Base-by-base conservation (phyloP, 2,113 vertebrate species). In the Oreochromis spilurus region DNA sequence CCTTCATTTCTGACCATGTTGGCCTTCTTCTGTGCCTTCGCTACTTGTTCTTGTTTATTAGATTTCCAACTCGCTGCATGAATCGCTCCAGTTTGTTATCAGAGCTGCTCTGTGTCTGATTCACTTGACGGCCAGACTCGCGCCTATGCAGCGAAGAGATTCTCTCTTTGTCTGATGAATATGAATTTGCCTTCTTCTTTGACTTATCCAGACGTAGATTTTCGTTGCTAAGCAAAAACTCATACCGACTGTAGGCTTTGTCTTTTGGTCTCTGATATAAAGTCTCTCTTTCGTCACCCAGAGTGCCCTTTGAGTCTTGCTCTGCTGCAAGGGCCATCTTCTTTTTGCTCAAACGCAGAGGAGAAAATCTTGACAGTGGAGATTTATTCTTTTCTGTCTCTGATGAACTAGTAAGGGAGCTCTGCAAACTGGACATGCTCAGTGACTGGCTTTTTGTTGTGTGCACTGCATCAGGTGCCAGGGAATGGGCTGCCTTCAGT, bases 61-160 rank as follows among this genome's bases (percentile, higher is more conserved):
- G 95, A 86, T 95, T 97, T 48, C 97, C 98, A 1, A 96, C 87
- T 57, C 97, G 97, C 80, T 99, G 98, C 96, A 99, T 97, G 94
- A 99, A 97, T 26, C 96, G 96, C 38, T 97, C 97, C 88, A 99
- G 95, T 87, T 97, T 98, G 77, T 98, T 98, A 88, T 98, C 97
- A 67, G 95, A 92, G 79, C 94, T 90, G 5, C 96, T 93, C 54
- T 97, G 78, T 0, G 96, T 88, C 77, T 94, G 96, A 54, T 95
- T 95, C 29, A 43, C 43, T 7, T 90, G 75, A 43, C 93, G 85
- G 8, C 88, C 60, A 90, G 95, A 55, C 80, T 95, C 96, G 13
- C 88, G 40, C 38, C 95, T 94, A 80, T 81, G 96, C 54, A 93
- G 4, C 10, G 88, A 88, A 8, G 96, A 31, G 19, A 86, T 52